Evolutionary conservation across 2,797 vertebrate genomes (phyloP).

Genomic region (Mallotus villosus): DNA sequence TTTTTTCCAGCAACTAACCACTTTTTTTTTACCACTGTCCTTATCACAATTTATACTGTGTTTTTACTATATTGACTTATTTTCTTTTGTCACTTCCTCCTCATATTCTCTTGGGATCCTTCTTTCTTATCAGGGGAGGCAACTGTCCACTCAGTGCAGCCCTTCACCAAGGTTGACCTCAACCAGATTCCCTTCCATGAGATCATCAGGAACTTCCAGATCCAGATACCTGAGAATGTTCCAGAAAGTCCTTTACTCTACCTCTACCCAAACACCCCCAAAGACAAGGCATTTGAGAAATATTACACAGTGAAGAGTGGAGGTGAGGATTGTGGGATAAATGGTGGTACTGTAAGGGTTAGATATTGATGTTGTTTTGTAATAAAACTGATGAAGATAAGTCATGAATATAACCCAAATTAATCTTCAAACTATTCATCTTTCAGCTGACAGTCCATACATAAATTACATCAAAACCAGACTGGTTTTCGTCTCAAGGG

Average conservation of each 20-base stretch:
- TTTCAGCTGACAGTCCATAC: slow-evolving; percentile 73
- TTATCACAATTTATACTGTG: neutral
- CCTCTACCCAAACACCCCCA: slow-evolving; percentile 83
- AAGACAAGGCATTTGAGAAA: slow-evolving; percentile 84
- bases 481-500: slow-evolving; percentile 76
- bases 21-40: neutral
- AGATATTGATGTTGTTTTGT: neutral
- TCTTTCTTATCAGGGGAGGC: slow-evolving; percentile 64
- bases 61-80: neutral
- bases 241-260: slow-evolving; percentile 85
- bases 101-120: neutral
- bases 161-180: slow-evolving; percentile 84
- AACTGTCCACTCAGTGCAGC: slow-evolving; percentile 79
- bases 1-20: neutral
- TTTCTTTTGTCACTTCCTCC: neutral
- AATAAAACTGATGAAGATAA: neutral
- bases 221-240: slow-evolving; percentile 80
- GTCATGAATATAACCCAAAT: slow-evolving; percentile 3
- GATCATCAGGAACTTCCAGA: slow-evolving; percentile 87
- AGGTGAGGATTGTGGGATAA: slow-evolving; percentile 49
- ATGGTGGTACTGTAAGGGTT: too few species aligned
- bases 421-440: slow-evolving; percentile 22
- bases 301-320: slow-evolving; percentile 78
- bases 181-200: slow-evolving; percentile 84
- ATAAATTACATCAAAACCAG: slow-evolving; percentile 78